Evolutionary conservation across 2,888 invertebrate species (phyloP), one percentile per base, ranked within the genome.

Genomic region (Lasioglossum malachurum): DNA sequence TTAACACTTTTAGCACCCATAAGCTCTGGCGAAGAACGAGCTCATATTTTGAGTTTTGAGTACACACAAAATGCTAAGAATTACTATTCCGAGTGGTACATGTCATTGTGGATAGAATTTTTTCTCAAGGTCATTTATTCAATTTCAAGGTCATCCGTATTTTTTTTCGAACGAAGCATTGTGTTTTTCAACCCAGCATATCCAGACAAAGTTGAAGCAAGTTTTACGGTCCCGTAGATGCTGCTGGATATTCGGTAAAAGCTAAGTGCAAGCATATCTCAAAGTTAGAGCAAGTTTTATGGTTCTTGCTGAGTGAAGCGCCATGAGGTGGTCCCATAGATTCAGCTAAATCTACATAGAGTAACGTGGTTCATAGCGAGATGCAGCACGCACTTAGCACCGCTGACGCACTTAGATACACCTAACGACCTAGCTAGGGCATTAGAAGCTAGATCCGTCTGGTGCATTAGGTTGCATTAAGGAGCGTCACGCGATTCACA

Each of bases 401-500:
- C 23, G 38, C 1, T 19, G 31, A 35, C 73, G 73, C 27, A 31
- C 46, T 73, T 49, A 75, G 31, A 83, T 49, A n/a, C 53, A 31
- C 41, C n/a, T 75, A 83, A 83, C 75, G 75, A 83, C 75, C 64
- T 12, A 19, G 23, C 71, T 23, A 49, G 46, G 83, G 49, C 75
- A 83, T 72, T 57, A 49, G 49, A 74, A 49, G 69, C 35, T 23
- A 16, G 46, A 1, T 31, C 60, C 60, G 27, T 27, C 41, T 53
- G 57, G 75, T 83, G 83, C 75, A 78, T 78, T 78, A 69, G 69
- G 49, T 41, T 49, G 41, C 83, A 71, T 83, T 82, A 75, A 75
- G 75, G 53, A 49, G 77, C 77, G 46, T 78, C 77, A 78, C 77
- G 77, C 77, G 69, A 78, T 69, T 78, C 69, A 67, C 69, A n/a